Conservation (phyloP, 2,888 invertebrate genomes). For the Cheilosia vulpina region DNA sequence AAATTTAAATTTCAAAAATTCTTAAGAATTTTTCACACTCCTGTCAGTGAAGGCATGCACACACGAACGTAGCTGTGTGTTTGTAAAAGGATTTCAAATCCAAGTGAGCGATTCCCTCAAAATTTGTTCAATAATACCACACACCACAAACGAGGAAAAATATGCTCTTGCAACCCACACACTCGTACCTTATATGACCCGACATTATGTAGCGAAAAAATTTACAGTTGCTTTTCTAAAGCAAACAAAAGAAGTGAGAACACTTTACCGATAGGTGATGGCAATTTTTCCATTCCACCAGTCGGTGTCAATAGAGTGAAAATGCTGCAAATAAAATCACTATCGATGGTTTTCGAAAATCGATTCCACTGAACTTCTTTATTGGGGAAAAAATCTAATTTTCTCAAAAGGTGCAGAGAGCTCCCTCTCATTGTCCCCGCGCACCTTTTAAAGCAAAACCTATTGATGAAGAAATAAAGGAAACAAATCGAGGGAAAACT, state of each 20-base stretch:
- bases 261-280: background rate
- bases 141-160: conserved; percentile 32
- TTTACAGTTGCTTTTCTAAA: conserved; percentile 45
- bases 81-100: background rate
- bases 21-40: background rate
- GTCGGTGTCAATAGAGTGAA: conserved; percentile 31
- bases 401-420: conserved; percentile 10
- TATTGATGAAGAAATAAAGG: conserved; percentile 40
- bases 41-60: background rate
- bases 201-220: conserved; percentile 27
- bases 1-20: too few species aligned
- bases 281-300: background rate
- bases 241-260: conserved; percentile 26
- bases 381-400: conserved; percentile 24
- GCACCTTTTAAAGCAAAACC: background rate
- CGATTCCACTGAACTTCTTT: conserved; percentile 40
- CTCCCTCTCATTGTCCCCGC: background rate
- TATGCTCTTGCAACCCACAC: conserved; percentile 32
- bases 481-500: conserved; percentile 28
- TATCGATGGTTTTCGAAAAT: conserved; percentile 48
- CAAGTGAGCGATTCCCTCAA: conserved; percentile 15
- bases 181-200: conserved; percentile 18
- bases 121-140: conserved; percentile 57
- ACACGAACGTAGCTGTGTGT: background rate
- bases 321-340: conserved; percentile 30